These are phyloP conservation scores for Trinorchestia longiramus DNA, from an alignment of 1,140 invertebrate genomes.

Conservation along the genomic window DNA sequence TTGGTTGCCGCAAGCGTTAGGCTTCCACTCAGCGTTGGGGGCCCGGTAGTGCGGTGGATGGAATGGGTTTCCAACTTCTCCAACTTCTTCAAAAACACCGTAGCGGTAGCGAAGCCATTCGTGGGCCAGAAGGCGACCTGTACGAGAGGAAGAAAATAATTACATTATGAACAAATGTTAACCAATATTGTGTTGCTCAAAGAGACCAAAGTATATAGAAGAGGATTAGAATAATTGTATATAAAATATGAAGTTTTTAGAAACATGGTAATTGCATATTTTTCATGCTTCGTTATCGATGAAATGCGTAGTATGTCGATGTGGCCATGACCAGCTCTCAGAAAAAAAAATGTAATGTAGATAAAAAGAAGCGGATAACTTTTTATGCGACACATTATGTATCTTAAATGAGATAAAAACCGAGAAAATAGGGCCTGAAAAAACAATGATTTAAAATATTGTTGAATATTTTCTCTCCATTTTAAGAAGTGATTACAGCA, in stretches of 20 bases:
- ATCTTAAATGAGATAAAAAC: too few species aligned
- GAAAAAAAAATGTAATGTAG: background rate
- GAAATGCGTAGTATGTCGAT: background rate
- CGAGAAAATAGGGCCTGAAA: too few species aligned
- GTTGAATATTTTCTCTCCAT: background rate
- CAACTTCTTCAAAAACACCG: constrained; percentile 69
- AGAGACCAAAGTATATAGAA: background rate
- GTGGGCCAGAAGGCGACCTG: constrained; percentile 71
- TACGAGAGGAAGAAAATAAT: constrained; percentile 51
- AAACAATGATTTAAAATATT: background rate
- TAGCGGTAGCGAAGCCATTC: constrained; percentile 69
- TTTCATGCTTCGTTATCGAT: background rate
- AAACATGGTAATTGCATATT: background rate
- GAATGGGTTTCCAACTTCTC: constrained; percentile 65
- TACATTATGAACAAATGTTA: background rate
- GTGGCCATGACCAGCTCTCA: background rate
- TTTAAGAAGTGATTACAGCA: background rate
- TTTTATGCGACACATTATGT: background rate
- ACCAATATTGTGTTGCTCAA: background rate
- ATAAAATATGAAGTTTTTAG: background rate
- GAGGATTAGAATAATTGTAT: background rate
- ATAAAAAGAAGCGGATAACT: background rate
- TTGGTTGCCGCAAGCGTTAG: constrained; percentile 63
- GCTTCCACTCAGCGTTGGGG: constrained; percentile 61
- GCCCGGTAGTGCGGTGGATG: constrained; percentile 67